A percentile compares a stretch with the other conserved stretches of the same genome.
Conservation (phyloP, 1,140 invertebrate genomes). For the Aphaenogaster floridana region DNA sequence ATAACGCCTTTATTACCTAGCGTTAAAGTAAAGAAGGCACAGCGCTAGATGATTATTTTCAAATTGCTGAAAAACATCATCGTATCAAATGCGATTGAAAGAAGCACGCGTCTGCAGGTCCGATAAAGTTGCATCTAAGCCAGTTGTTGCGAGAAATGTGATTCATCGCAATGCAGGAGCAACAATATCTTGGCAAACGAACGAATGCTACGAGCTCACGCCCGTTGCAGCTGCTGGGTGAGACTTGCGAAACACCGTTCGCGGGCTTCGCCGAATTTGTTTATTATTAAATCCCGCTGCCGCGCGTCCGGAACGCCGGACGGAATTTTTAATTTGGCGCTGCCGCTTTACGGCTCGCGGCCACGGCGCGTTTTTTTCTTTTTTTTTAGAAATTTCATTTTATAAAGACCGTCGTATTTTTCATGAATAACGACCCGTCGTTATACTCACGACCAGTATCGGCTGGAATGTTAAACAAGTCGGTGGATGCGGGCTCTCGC, state of each 20-base stretch:
- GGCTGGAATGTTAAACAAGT: constrained; percentile 59
- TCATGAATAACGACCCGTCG: constrained; percentile 40
- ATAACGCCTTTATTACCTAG: neutral
- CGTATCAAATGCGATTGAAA: neutral
- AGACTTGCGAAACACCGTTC: constrained; percentile 55
- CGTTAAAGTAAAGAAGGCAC: neutral
- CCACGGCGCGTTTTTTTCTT: neutral
- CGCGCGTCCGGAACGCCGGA: neutral
- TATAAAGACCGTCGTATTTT: constrained; percentile 40
- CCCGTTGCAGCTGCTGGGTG: constrained; percentile 12
- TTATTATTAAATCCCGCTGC: constrained; percentile 57
- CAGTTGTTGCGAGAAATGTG: constrained; percentile 63
- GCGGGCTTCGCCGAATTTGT: constrained; percentile 50
- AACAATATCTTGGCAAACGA: constrained; percentile 55
- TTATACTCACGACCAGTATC: constrained; percentile 10
- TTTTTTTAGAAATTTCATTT: constrained; percentile 5
- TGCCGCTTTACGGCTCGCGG: neutral
- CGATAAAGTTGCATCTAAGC: constrained; percentile 21
- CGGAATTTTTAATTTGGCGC: constrained; percentile 54
- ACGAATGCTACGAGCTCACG: constrained; percentile 18
- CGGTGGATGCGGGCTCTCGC: neutral
- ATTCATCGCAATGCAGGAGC: constrained; percentile 51
- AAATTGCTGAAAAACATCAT: neutral
- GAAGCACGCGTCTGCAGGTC: neutral
- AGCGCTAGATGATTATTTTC: neutral